Percentiles rank a stretch among this genome's conserved stretches.
Evolutionary conservation across 2,888 invertebrate species (phyloP).

Genomic region (Melipona beecheii): DNA sequence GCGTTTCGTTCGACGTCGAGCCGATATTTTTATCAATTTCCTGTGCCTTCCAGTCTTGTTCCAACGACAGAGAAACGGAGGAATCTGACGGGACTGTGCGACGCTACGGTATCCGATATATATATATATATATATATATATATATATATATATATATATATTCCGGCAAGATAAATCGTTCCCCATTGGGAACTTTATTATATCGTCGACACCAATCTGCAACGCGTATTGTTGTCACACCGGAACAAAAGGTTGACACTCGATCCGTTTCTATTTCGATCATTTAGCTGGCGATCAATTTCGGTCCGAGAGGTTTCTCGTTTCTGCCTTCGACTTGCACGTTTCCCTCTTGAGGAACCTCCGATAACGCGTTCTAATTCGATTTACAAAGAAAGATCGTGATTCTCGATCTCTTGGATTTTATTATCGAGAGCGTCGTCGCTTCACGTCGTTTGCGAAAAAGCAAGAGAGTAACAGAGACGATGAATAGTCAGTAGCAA

Average conservation of each 20-base stretch:
- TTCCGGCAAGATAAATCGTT: constrained; percentile 32
- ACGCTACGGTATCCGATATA: not conserved
- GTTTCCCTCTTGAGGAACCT: too few species aligned
- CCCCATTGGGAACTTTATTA: constrained; percentile 40
- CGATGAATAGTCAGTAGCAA: not conserved
- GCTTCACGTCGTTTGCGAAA: not conserved
- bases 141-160: too few species aligned
- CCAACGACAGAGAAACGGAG: not conserved
- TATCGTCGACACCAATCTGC: constrained; percentile 48
- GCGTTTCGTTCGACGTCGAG: not conserved
- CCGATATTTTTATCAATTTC: constrained; percentile 48
- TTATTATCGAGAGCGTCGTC: not conserved
- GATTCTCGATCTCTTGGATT: not conserved
- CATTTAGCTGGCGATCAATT: constrained; percentile 20
- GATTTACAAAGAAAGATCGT: not conserved
- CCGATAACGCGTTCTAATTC: not conserved
- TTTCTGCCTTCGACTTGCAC: not conserved
- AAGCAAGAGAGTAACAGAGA: not conserved
- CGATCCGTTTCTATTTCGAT: constrained; percentile 24
- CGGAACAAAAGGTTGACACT: constrained; percentile 15
- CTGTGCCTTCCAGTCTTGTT: not conserved
- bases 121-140: too few species aligned
- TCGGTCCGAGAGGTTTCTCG: not conserved
- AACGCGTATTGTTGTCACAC: constrained; percentile 23
- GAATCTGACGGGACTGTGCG: not conserved